Base-by-base conservation (phyloP, 2,113 vertebrate genomes). In the Tamias sibiricus region DNA sequence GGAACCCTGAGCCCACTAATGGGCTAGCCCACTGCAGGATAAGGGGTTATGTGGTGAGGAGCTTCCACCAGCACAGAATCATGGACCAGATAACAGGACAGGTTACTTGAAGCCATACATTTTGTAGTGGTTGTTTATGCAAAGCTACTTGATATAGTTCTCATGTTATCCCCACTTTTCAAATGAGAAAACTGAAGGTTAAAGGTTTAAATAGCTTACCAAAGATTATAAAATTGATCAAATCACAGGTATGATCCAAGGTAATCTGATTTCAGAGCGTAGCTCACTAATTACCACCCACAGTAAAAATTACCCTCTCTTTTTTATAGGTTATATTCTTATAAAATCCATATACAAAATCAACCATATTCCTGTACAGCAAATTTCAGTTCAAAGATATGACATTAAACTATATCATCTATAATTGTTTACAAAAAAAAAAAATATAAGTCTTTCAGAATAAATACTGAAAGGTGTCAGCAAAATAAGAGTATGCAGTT, bases 11-110 rank as follows among this genome's bases (percentile, higher is more conserved):
- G 24, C 17, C 47, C 57, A 32, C 14, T 20, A 8, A 0, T 52
- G 37, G 49, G n/a, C 2, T 16, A 47, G 52, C 74, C 20, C 81
- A 32, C 9, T 14, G 5, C n/a, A n/a, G n/a, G n/a, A n/a, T n/a
- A 20, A 81, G 4, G 32, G 26, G 2, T 12, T 9, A 4, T 0
- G 1, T 26, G 0, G 22, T 11, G 3, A 26, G 44, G 68, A 47
- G 26, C 19, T 19, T 12, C 26, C 76, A 66, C 76, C 19, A n/a
- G 24, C 52, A 37, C 42, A 52, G 35, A 75, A n/a, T 26, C 42
- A 57, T 1, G 3, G 35, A 10, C 54, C 44, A 37, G n/a, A n/a
- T 42, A 37, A 68, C 57, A 26, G 1, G 26, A 26, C 16, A 24
- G 32, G 54, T 37, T 4, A 40, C 52, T 37, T 19, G 24, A 22